Base-by-base conservation (phyloP, 2,888 invertebrate species). In the Epinotia nisella region DNA sequence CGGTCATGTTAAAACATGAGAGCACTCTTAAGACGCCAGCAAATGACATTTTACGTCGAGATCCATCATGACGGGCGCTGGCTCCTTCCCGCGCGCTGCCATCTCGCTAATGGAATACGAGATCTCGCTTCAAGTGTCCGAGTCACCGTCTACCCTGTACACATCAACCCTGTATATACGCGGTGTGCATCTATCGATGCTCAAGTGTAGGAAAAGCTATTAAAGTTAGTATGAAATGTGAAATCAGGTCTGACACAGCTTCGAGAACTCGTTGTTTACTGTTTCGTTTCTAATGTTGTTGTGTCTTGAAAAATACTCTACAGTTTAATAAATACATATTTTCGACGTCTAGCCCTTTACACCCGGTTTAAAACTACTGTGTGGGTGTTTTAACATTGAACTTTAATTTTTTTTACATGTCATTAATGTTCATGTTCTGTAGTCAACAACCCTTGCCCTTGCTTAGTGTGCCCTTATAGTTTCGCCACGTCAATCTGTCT, bases 21-120 rank as follows among this genome's bases (percentile, higher is more conserved):
- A 60, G 45, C 61, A 45, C 61, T 61, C 11, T 60, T 60, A 39
- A 35, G 35, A 35, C 24, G 21, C 17, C 39, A 60, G 59, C 13
- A 56, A 56, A 56, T 21, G 55, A 56, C n/a, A 49, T 49, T n/a
- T 49, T 45, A 15, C 45, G 45, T 45, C 45, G 15, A 15, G 45
- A 61, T 21, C 45, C 61, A n/a, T 61, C 61, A 24, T 39, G 11
- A 1, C 19, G 59, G 59, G 21, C 15, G 55, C 21, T 56, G 55
- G 55, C 15, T 21, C 19, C 10, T 11, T 21, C 19, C n/a, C 35
- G 35, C 39, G 13, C 45, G 21, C 9, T 21, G 45, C 45, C 61
- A 45, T 61, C 45, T 24, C 19, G 21, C 13, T 61, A 49, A 61
- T 61, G 61, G 45, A 61, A 61, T 45, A 21, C 55, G 45, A 45